phyloP scores from a whole-genome alignment of 2,888 invertebrate species.

The Rhogogaster chlorosoma region DNA sequence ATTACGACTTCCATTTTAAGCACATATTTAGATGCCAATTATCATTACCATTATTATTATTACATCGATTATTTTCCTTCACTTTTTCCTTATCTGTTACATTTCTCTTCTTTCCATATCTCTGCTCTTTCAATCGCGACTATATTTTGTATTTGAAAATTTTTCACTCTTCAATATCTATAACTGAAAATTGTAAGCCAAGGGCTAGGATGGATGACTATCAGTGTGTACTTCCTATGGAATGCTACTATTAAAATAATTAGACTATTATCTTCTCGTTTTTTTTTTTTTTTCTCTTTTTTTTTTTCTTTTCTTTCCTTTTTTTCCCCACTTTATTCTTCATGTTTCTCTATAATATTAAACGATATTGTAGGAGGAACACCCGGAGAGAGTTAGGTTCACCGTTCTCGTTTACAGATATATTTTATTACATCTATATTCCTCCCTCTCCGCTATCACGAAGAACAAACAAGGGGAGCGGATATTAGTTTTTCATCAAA shows the following conservation, averaged over 20 bases:
- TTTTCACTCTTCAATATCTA: background rate
- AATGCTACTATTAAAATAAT: conserved; percentile 72
- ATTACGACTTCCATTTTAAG: conserved; percentile 50
- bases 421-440: background rate
- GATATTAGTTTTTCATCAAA: background rate
- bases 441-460: background rate
- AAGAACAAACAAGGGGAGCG: background rate
- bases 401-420: conserved; percentile 12
- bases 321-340: background rate
- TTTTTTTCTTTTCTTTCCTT: background rate
- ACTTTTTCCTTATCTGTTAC: background rate
- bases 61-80: background rate
- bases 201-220: conserved; percentile 71
- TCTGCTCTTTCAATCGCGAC: background rate
- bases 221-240: conserved; percentile 69
- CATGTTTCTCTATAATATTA: conserved; percentile 1
- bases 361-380: conserved; percentile 31
- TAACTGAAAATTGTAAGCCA: conserved; percentile 58
- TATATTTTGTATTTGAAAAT: background rate
- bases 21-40: conserved; percentile 23
- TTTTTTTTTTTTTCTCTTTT: background rate
- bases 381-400: conserved; percentile 12
- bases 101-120: background rate
- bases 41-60: background rate
- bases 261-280: conserved; percentile 52